phyloP scores from a whole-genome alignment of 2,797 vertebrate species.

The Eupleurogrammus muticus region DNA sequence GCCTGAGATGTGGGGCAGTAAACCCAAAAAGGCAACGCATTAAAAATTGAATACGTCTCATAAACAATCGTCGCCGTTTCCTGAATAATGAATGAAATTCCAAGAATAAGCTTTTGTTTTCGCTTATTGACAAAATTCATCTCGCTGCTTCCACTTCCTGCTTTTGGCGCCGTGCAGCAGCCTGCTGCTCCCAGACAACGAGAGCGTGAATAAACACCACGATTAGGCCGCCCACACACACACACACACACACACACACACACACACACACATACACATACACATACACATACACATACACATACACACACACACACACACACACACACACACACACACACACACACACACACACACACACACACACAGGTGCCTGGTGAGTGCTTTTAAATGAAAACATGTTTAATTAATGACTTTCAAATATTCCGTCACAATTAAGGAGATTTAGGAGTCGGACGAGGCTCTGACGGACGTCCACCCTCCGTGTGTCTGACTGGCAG shows the following conservation, averaged over 20 bases:
- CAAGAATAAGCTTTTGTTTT: conserved; percentile 76
- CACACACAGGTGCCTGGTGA: conserved; percentile 78
- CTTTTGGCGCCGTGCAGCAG: conserved; percentile 13
- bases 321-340: conserved; percentile 44
- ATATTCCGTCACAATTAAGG: conserved; percentile 98
- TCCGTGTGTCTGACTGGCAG: conserved; percentile 90
- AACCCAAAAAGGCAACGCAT: conserved; percentile 64
- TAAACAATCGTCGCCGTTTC: conserved; percentile 60
- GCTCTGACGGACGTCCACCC: conserved; percentile 93
- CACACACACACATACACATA: conserved; percentile 36
- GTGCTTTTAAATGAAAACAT: conserved; percentile 94
- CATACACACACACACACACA: conserved; percentile 15
- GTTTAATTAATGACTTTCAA: conserved; percentile 99
- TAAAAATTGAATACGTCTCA: conserved; percentile 66
- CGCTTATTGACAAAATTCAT: conserved; percentile 76
- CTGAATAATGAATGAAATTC: conserved; percentile 75
- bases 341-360: conserved; percentile 29
- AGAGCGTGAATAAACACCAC: conserved; percentile 78
- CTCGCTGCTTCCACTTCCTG: conserved; percentile 70
- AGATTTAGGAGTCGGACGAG: conserved; percentile 98
- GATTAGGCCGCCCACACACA: conserved; percentile 74
- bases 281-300: too few species aligned
- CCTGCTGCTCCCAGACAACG: conserved; percentile 77
- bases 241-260: conserved; percentile 14
- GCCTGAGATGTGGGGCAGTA: conserved; percentile 66